phyloP scores from a whole-genome alignment of 2,888 invertebrate species.

The Hyposoter dolosus region DNA sequence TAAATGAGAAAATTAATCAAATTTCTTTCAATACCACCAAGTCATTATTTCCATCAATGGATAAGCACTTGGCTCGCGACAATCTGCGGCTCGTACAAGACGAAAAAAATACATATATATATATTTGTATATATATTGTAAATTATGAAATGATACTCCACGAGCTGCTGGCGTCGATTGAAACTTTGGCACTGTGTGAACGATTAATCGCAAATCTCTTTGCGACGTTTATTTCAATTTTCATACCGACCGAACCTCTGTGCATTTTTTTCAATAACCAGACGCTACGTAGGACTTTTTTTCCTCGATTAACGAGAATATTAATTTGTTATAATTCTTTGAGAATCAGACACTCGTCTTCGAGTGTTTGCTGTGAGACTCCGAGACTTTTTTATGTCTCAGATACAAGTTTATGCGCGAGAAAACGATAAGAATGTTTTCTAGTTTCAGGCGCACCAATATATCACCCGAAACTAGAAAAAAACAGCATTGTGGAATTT shows the following conservation, averaged over 20 bases:
- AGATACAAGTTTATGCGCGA: conserved; percentile 30
- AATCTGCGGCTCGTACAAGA: background rate
- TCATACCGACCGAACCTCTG: conserved; percentile 47
- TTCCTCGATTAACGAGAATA: conserved; percentile 35
- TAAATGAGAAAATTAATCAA: background rate
- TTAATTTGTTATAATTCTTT: conserved; percentile 52
- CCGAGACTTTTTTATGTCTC: conserved; percentile 3
- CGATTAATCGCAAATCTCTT: conserved; percentile 11
- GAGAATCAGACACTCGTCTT: background rate
- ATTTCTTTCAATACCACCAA: background rate
- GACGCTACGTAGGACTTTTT: conserved; percentile 27
- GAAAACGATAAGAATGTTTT: conserved; percentile 24
- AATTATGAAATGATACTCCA: conserved; percentile 21
- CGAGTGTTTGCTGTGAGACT: conserved; percentile 28
- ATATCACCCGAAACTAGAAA: conserved; percentile 10
- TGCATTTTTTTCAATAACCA: conserved; percentile 55
- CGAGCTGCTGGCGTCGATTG: conserved; percentile 32
- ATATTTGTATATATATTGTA: conserved; percentile 32
- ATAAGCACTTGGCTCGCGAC: conserved; percentile 26
- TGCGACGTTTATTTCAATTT: conserved; percentile 28
- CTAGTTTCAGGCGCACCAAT: conserved; percentile 29
- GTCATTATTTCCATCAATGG: conserved; percentile 5
- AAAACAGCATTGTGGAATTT: conserved; percentile 50
- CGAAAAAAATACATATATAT: background rate
- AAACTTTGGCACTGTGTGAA: conserved; percentile 32